Percentiles rank a stretch among this genome's conserved stretches.
phyloP scores from a whole-genome alignment of 2,797 vertebrate species.

The Psittacula echo region DNA sequence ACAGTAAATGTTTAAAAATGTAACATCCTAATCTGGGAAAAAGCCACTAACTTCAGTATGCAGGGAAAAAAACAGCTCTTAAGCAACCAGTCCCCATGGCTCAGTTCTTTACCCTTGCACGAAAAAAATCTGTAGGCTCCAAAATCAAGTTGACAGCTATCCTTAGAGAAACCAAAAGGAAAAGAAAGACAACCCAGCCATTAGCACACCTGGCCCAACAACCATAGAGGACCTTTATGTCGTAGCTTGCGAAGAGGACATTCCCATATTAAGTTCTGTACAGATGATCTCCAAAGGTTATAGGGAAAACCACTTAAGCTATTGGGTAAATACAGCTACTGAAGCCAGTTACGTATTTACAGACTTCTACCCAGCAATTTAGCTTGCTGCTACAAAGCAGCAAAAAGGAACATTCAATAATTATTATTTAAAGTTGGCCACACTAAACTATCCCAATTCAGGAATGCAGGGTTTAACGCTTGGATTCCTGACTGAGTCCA shows the following conservation, averaged over 20 bases:
- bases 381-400: neutral
- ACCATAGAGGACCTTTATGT: neutral
- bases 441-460: neutral
- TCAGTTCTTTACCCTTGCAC: neutral
- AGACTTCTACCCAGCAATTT: conserved; percentile 10
- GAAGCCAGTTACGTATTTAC: neutral
- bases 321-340: neutral
- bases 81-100: neutral
- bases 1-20: conserved; percentile 24
- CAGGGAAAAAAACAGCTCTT: neutral
- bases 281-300: neutral
- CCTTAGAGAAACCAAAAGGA: neutral
- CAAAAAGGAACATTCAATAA: neutral
- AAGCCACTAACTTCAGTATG: neutral
- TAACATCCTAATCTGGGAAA: conserved; percentile 1
- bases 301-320: neutral
- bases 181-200: neutral
- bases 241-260: neutral
- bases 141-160: neutral
- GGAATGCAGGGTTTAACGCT: conserved; percentile 2
- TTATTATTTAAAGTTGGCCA: neutral
- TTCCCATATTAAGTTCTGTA: neutral
- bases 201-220: neutral
- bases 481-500: neutral
- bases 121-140: neutral